These are phyloP conservation scores for Tromatobia lineatoria DNA, from an alignment of 2,888 invertebrate species.

Conservation along the genomic window DNA sequence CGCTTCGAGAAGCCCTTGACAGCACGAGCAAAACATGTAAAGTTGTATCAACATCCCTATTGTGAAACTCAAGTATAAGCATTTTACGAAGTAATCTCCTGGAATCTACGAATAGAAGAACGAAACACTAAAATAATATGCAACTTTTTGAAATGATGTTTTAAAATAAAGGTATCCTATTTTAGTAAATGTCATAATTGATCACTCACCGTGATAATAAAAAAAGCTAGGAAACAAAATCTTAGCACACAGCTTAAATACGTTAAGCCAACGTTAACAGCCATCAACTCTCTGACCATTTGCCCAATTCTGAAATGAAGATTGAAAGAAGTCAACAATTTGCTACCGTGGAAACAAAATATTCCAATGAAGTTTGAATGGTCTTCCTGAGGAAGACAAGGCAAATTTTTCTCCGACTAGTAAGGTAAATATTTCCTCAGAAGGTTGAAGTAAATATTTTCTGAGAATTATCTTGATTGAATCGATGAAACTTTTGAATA, in stretches of 20 bases:
- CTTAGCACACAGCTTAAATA: slow-evolving; percentile 74
- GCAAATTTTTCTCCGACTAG: not conserved
- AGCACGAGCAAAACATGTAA: slow-evolving; percentile 74
- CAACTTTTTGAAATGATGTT: not conserved
- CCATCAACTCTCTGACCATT: slow-evolving; percentile 68
- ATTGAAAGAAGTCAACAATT: not conserved
- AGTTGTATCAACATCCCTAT: slow-evolving; percentile 71
- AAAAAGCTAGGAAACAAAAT: slow-evolving; percentile 75
- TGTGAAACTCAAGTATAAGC: slow-evolving; percentile 58
- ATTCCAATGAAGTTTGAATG: not conserved
- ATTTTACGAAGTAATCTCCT: slow-evolving; percentile 43
- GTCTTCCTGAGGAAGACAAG: not conserved
- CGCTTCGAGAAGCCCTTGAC: slow-evolving; percentile 74
- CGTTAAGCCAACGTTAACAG: slow-evolving; percentile 69
- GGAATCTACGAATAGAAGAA: slow-evolving; percentile 25
- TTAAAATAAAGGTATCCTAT: not conserved
- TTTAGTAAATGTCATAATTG: not conserved
- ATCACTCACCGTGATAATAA: slow-evolving; percentile 71
- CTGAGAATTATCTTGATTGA: not conserved
- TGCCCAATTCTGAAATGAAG: slow-evolving; percentile 50
- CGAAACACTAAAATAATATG: not conserved
- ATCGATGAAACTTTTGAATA: no score
- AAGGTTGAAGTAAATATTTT: not conserved
- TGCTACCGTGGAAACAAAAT: not conserved
- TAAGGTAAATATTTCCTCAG: not conserved